Percentiles rank a stretch among this genome's conserved stretches.
Conservation (phyloP, 2,113 vertebrate species). For the Entomyzon cyanotis region DNA sequence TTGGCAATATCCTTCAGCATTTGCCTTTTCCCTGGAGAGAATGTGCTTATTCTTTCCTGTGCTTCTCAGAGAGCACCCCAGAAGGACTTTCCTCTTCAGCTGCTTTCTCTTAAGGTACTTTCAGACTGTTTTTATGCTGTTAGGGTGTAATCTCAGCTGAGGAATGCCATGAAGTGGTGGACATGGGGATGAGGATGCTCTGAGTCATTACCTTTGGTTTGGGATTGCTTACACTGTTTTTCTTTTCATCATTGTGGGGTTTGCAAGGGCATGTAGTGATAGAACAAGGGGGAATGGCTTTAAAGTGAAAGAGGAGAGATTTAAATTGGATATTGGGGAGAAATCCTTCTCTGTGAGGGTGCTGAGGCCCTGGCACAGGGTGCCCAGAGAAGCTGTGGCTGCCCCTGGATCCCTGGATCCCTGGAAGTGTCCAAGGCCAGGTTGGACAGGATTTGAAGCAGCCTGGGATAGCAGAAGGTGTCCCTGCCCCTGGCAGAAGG, state of each 20-base stretch:
- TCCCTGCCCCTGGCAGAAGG: neutral
- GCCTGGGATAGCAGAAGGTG: accelerated
- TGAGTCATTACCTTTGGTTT: neutral
- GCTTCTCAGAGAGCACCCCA: neutral
- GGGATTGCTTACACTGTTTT: neutral
- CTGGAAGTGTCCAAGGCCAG: neutral
- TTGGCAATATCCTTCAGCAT: neutral
- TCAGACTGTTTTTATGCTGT: neutral
- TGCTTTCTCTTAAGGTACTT: neutral
- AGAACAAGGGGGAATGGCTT: neutral
- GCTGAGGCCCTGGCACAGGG: neutral
- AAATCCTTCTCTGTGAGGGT: neutral
- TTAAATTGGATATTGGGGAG: neutral
- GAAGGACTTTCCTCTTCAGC: neutral
- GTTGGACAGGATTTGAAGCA: accelerated
- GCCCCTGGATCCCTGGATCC: neutral
- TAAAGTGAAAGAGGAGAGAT: neutral
- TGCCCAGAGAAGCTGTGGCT: neutral
- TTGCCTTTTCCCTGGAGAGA: neutral
- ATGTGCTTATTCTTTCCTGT: neutral
- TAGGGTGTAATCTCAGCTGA: neutral
- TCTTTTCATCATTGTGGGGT: neutral
- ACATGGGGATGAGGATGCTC: neutral
- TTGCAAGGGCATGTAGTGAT: neutral
- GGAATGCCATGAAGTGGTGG: neutral